Conservation (phyloP, 1,140 invertebrate genomes). For the Magallana gigas region DNA sequence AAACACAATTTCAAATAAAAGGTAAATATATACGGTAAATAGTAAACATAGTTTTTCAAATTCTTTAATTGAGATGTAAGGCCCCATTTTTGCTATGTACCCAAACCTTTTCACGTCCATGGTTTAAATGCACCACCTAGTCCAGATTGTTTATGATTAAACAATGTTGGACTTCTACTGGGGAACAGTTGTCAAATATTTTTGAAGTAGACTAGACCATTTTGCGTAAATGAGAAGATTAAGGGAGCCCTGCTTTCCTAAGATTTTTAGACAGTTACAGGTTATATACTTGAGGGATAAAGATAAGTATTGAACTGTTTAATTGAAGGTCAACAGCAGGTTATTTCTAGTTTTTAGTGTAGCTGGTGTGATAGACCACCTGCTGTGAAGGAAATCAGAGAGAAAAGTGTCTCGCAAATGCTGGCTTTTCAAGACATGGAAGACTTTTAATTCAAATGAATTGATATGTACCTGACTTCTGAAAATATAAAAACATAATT, state of each 20-base stretch:
- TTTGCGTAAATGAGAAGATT: constrained; percentile 20
- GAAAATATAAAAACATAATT: not conserved
- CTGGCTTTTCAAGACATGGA: not conserved
- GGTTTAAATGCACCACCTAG: no score
- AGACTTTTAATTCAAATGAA: not conserved
- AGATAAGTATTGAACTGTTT: constrained; percentile 30
- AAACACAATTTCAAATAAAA: no score
- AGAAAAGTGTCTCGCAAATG: not conserved
- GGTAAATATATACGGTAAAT: no score
- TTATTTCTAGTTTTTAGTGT: constrained; percentile 27
- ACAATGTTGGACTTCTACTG: no score
- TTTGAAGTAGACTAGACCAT: constrained; percentile 2
- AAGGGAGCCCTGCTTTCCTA: not conserved
- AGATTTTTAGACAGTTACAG: not conserved
- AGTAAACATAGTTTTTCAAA: no score
- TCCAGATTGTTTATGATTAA: no score
- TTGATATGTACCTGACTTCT: not conserved
- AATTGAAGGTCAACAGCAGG: constrained; percentile 21
- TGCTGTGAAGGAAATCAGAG: not conserved
- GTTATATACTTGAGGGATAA: constrained; percentile 1
- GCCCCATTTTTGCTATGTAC: no score
- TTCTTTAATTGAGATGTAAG: no score
- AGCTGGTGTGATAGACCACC: not conserved
- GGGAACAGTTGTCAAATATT: not conserved
- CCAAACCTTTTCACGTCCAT: no score